These are phyloP conservation scores for Eptatretus burgeri DNA, from an alignment of 2,113 vertebrate genomes.

Conservation along the genomic window DNA sequence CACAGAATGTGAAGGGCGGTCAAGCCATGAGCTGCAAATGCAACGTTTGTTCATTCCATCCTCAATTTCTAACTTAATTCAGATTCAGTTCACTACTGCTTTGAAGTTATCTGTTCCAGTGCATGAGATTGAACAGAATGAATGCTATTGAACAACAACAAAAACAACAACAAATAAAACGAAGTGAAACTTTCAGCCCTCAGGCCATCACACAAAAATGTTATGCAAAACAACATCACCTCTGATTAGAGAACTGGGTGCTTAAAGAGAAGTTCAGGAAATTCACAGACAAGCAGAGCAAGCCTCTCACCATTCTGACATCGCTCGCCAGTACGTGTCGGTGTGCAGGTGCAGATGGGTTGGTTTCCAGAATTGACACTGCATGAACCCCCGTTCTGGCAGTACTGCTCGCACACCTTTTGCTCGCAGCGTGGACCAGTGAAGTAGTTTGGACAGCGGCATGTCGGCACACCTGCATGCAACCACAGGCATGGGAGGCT, in stretches of 20 bases:
- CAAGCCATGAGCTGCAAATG: too few relatives aligned
- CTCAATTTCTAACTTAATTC: too few relatives aligned
- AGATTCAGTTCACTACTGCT: too few relatives aligned
- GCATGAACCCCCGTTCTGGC: conserved; percentile 49
- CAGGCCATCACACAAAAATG: conserved; percentile 14
- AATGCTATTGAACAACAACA: background rate
- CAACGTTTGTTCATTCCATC: too few relatives aligned
- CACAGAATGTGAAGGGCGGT: too few relatives aligned
- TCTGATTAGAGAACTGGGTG: conserved; percentile 13
- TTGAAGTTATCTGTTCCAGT: too few relatives aligned
- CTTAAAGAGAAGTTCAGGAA: conserved; percentile 7
- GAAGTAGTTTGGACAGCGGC: conserved; percentile 64
- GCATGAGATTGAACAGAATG: background rate
- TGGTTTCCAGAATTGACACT: conserved; percentile 65
- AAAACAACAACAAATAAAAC: conserved; percentile 8
- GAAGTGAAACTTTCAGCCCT: conserved; percentile 15
- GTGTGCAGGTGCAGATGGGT: conserved; percentile 41
- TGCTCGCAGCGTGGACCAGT: conserved; percentile 52
- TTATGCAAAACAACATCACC: conserved; percentile 13
- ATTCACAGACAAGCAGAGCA: conserved; percentile 13
- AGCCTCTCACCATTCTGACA: conserved; percentile 60
- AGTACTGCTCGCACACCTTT: conserved; percentile 42
- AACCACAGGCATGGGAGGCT: background rate
- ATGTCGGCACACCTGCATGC: conserved; percentile 42
- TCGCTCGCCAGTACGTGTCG: conserved; percentile 41